These are phyloP conservation scores for Parnassius orleans DNA, from an alignment of 2,888 invertebrate genomes.

Conservation along the genomic window DNA sequence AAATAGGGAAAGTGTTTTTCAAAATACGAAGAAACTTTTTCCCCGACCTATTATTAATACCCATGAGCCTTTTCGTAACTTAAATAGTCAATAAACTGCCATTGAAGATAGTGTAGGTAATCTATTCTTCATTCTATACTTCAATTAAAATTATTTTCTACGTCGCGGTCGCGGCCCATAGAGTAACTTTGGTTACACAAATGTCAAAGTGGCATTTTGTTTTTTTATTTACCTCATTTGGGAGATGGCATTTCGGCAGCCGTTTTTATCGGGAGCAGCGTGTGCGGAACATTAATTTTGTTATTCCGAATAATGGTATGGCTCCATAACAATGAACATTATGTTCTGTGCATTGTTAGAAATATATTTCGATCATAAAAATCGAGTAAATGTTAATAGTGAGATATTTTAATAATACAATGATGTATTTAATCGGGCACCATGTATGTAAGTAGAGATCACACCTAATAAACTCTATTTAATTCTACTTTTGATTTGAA, in stretches of 20 bases:
- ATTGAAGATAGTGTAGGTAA: no score
- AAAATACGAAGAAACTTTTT: no score
- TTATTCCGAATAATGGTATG: slow-evolving; percentile 42
- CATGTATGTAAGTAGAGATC: no score
- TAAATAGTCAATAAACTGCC: no score
- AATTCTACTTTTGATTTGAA: no score
- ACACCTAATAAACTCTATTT: no score
- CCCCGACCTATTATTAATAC: no score
- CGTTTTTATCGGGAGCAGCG: slow-evolving; percentile 65
- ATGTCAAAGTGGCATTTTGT: slow-evolving; percentile 69
- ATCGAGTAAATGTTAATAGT: background rate
- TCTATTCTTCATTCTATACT: background rate
- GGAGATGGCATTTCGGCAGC: slow-evolving; percentile 70
- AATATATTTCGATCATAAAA: slow-evolving; percentile 16
- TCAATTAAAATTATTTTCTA: background rate
- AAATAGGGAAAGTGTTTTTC: no score
- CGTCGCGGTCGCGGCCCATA: slow-evolving; percentile 24
- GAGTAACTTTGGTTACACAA: slow-evolving; percentile 47
- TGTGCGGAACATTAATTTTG: slow-evolving; percentile 78
- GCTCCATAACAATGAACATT: slow-evolving; percentile 38
- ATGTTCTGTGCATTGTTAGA: slow-evolving; percentile 28
- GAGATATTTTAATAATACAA: background rate
- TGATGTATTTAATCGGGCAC: no score
- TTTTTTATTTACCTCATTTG: slow-evolving; percentile 76
- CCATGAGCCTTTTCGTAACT: no score